A percentile compares a stretch with the other conserved stretches of the same genome.
Evolutionary conservation across 2,888 invertebrate species (phyloP).

Genomic region (Epinotia ramella): DNA sequence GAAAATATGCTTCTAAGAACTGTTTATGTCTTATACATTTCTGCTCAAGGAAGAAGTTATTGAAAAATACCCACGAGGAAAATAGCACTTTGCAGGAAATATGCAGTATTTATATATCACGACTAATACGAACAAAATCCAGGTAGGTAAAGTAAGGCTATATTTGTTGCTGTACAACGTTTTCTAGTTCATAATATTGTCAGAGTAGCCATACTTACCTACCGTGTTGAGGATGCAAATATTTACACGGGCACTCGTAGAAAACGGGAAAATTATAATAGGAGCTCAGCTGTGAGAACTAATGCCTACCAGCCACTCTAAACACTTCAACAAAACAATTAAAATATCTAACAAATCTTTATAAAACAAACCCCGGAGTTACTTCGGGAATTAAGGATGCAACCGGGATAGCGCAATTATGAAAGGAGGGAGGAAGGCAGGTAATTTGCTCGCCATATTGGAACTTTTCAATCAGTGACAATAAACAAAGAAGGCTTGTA

Average conservation of each 20-base stretch:
- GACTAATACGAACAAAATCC: not conserved
- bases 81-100: not conserved
- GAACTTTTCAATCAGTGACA: no score
- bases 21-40: not conserved
- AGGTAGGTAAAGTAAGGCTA: not conserved
- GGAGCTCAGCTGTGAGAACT: not conserved
- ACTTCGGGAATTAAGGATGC: no score
- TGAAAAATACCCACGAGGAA: conserved; percentile 2
- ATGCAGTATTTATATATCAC: not conserved
- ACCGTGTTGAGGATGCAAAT: not conserved
- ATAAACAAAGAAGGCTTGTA: no score
- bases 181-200: not conserved
- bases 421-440: no score
- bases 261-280: not conserved
- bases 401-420: no score
- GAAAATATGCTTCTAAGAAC: conserved; percentile 15
- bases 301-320: not conserved
- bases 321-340: not conserved
- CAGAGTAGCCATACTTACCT: not conserved
- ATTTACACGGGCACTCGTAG: no score
- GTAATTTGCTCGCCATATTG: no score
- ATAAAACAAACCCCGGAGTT: not conserved
- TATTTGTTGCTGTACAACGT: not conserved
- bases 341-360: not conserved
- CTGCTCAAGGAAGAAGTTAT: not conserved